Conservation (phyloP, 1,140 invertebrate species). For the Oryzaephilus surinamensis region DNA sequence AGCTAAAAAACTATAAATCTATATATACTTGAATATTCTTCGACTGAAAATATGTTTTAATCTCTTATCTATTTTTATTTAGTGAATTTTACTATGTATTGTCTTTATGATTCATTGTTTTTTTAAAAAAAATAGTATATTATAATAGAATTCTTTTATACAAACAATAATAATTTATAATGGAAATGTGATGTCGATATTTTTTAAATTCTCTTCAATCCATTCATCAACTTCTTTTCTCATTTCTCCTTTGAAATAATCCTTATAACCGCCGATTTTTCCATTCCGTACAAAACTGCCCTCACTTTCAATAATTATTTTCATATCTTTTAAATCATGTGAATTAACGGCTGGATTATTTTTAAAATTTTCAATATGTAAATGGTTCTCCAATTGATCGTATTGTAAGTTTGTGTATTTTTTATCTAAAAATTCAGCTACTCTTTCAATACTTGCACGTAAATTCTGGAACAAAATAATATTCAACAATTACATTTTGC, state of each 20-base stretch:
- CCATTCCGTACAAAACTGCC: conserved; percentile 4
- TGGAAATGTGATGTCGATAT: not conserved
- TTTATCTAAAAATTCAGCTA: not conserved
- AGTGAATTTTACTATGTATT: too few species aligned
- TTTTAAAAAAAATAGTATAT: too few species aligned
- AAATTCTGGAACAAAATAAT: conserved; percentile 1
- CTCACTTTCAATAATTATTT: not conserved
- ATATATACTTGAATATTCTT: too few species aligned
- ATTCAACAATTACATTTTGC: not conserved
- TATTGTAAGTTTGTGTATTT: not conserved
- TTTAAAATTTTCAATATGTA: conserved; percentile 1
- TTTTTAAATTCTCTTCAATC: conserved; percentile 3
- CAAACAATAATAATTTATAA: too few species aligned
- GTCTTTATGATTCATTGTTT: too few species aligned
- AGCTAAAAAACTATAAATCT: too few species aligned
- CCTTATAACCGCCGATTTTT: conserved; percentile 1
- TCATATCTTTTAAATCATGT: not conserved
- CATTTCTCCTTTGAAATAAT: conserved; percentile 2
- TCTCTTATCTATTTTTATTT: too few species aligned
- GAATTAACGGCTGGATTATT: conserved; percentile 1
- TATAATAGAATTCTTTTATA: too few species aligned
- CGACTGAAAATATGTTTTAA: too few species aligned
- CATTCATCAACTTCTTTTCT: conserved; percentile 3
- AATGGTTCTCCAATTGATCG: conserved; percentile 26
- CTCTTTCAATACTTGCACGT: not conserved